phyloP scores from a whole-genome alignment of 1,140 invertebrate species.

The Galleria mellonella region DNA sequence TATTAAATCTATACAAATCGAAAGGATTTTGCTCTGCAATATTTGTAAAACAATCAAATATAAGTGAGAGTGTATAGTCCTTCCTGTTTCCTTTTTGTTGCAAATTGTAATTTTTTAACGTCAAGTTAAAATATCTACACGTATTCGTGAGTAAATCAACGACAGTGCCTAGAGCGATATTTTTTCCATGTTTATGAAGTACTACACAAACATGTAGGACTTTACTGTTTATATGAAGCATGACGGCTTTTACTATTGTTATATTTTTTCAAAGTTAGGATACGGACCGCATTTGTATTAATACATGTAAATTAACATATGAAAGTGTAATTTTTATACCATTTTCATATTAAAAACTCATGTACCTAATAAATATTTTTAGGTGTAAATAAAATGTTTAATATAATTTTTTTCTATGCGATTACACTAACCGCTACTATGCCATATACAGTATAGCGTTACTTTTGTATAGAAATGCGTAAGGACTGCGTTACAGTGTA shows the following conservation, averaged over 20 bases:
- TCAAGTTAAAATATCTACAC: slow-evolving; percentile 41
- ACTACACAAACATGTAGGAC: slow-evolving; percentile 39
- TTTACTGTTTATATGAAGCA: slow-evolving; percentile 58
- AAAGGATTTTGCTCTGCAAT: slow-evolving; percentile 63
- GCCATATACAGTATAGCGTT: slow-evolving; percentile 57
- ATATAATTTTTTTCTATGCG: slow-evolving; percentile 71
- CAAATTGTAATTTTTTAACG: slow-evolving; percentile 40
- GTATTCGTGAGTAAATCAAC: slow-evolving; percentile 24
- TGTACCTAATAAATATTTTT: slow-evolving; percentile 70
- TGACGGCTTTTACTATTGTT: slow-evolving; percentile 69
- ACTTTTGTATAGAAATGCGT: slow-evolving; percentile 68
- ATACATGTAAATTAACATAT: slow-evolving; percentile 62
- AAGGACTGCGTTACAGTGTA: slow-evolving; percentile 56
- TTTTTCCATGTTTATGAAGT: slow-evolving; percentile 52
- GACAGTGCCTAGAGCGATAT: slow-evolving; percentile 60
- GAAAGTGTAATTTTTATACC: slow-evolving; percentile 73
- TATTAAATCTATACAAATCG: slow-evolving; percentile 9
- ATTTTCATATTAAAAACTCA: slow-evolving; percentile 71
- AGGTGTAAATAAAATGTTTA: slow-evolving; percentile 71
- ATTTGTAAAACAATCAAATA: slow-evolving; percentile 62
- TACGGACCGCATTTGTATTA: slow-evolving; percentile 66
- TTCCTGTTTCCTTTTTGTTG: slow-evolving; percentile 32
- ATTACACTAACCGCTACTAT: slow-evolving; percentile 66
- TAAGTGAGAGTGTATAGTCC: slow-evolving; percentile 49
- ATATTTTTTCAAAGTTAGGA: slow-evolving; percentile 69